These are phyloP conservation scores for Sebastes umbrosus DNA, from an alignment of 2,797 vertebrate species.

Conservation along the genomic window DNA sequence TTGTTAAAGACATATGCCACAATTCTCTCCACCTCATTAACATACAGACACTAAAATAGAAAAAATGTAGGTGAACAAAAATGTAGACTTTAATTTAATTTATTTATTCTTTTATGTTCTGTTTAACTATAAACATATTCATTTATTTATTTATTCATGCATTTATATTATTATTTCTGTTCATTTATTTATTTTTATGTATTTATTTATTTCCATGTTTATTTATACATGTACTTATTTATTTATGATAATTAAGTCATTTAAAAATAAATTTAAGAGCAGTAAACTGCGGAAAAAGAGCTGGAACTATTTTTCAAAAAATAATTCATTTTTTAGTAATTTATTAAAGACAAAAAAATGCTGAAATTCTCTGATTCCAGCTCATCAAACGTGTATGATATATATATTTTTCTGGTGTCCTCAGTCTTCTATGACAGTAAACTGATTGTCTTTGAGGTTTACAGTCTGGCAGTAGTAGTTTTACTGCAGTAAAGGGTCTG, in stretches of 20 bases:
- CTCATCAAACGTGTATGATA: too few species aligned
- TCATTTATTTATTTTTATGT: too few species aligned
- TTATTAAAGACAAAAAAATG: too few species aligned
- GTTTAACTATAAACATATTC: neutral
- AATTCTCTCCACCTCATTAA: neutral
- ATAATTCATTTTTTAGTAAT: neutral
- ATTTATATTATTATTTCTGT: too few species aligned
- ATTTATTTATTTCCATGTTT: too few species aligned
- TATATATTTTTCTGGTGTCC: neutral
- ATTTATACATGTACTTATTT: neutral
- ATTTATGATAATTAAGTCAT: neutral
- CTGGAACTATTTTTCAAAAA: neutral
- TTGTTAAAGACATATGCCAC: too few species aligned
- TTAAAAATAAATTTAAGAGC: neutral
- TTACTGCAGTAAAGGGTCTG: too few species aligned
- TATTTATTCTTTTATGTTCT: neutral
- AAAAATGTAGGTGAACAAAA: neutral
- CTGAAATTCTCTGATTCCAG: too few species aligned
- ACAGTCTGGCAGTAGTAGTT: too few species aligned
- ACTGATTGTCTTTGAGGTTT: neutral
- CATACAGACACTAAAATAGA: neutral
- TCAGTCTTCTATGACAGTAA: neutral
- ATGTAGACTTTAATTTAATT: neutral
- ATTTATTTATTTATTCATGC: too few species aligned
- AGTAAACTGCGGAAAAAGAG: neutral